Percentiles rank a stretch among this genome's conserved stretches.
Evolutionary conservation across 2,888 invertebrate species (phyloP).

Genomic region (Alitta virens): DNA sequence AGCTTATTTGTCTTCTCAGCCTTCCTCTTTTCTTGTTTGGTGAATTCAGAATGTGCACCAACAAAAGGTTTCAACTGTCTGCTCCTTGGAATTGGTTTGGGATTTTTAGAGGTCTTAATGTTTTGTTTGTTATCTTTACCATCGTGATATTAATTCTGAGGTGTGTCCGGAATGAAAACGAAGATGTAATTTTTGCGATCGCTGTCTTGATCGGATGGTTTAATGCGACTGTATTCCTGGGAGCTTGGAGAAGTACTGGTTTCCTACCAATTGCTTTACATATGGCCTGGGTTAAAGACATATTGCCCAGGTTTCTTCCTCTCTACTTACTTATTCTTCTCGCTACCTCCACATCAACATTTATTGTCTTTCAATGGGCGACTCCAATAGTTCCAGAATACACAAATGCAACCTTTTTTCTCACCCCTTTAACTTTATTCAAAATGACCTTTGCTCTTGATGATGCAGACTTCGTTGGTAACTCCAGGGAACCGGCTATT

Average conservation of each 20-base stretch:
- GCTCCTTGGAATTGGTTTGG: constrained; percentile 4
- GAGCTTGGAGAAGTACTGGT: constrained; percentile 8
- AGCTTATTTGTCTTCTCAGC: constrained; percentile 2
- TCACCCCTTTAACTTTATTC: constrained; percentile 4
- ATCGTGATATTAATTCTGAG: constrained; percentile 3
- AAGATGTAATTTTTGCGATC: background rate
- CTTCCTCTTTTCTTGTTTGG: constrained; percentile 14
- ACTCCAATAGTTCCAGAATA: background rate
- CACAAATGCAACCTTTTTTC: constrained; percentile 5
- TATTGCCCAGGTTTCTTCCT: background rate
- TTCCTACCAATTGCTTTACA: constrained; percentile 10
- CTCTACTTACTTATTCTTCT: background rate
- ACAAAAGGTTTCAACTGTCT: constrained; percentile 1
- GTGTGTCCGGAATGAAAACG: background rate
- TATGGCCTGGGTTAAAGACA: background rate
- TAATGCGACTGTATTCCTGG: constrained; percentile 3
- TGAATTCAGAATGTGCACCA: background rate
- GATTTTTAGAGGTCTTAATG: constrained; percentile 2
- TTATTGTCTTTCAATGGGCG: constrained; percentile 4
- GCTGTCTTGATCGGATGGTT: constrained; percentile 8
- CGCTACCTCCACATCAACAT: constrained; percentile 5
- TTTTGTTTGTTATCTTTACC: constrained; percentile 1
- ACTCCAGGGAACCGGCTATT: background rate
- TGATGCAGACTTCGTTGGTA: background rate
- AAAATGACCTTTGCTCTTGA: constrained; percentile 4